phyloP scores from a whole-genome alignment of 2,888 invertebrate genomes.

The Lobophora halterata region DNA sequence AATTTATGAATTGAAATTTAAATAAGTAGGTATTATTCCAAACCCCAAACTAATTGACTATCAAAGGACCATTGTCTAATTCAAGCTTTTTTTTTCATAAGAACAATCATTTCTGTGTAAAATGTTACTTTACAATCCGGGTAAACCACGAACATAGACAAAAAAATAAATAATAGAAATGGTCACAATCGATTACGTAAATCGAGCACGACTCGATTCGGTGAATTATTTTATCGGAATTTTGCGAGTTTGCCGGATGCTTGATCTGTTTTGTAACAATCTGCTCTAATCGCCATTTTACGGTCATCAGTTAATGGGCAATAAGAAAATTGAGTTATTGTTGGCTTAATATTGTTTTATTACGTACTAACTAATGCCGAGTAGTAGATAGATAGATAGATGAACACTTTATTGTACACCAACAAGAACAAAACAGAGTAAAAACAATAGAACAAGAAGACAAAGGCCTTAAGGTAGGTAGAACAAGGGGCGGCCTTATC shows the following conservation, averaged over 20 bases:
- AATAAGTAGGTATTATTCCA: no score
- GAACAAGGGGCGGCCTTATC: no score
- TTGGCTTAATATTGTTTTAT: no score
- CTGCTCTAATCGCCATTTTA: constrained; percentile 24
- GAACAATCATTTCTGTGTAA: constrained; percentile 27
- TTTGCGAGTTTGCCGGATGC: constrained; percentile 47
- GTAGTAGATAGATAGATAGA: no score
- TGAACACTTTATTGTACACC: no score
- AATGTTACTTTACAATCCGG: constrained; percentile 44
- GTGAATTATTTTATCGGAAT: constrained; percentile 36
- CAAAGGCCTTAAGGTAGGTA: no score
- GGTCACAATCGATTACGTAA: constrained; percentile 53
- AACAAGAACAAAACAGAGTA: no score
- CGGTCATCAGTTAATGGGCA: constrained; percentile 13
- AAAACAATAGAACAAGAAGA: no score
- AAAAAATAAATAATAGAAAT: constrained; percentile 46
- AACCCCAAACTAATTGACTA: no score
- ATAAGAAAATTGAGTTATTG: constrained; percentile 15
- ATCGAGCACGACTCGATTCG: constrained; percentile 44
- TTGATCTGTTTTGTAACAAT: constrained; percentile 30
- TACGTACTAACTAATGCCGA: no score
- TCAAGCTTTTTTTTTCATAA: constrained; percentile 26
- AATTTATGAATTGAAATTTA: no score
- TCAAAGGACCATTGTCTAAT: constrained; percentile 20
- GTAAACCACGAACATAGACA: constrained; percentile 42